phyloP scores from a whole-genome alignment of 2,113 vertebrate genomes.

The Phalacrocorax pelagicus region DNA sequence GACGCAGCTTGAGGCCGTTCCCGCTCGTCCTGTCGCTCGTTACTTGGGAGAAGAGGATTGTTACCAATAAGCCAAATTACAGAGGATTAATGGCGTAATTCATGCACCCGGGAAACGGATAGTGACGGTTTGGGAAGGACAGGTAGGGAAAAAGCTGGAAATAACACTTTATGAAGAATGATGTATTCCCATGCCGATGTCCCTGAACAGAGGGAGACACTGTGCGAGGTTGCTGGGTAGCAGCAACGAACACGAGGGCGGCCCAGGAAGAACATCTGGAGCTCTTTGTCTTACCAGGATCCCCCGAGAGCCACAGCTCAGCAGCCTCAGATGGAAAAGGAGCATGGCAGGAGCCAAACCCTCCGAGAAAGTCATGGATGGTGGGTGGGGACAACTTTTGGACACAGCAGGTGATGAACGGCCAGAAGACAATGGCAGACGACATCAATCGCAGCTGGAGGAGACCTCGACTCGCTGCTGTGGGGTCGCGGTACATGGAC shows the following conservation, averaged over 20 bases:
- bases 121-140: not conserved
- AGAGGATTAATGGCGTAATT: not conserved
- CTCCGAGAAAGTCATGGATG: too few relatives aligned
- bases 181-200: rapidly evolving
- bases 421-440: not conserved
- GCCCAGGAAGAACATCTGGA: not conserved
- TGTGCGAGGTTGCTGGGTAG: not conserved
- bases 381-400: not conserved
- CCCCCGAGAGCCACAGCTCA: not conserved
- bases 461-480: too few relatives aligned
- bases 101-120: rapidly evolving
- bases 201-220: not conserved
- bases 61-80: not conserved
- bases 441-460: not conserved
- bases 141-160: not conserved
- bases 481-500: not conserved
- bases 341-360: not conserved
- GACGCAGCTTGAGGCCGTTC: too few relatives aligned
- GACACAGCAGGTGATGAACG: rapidly evolving
- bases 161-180: too few relatives aligned
- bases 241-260: not conserved
- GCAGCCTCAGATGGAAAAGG: not conserved
- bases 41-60: not conserved
- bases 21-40: too few relatives aligned
- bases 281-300: not conserved